Evolutionary conservation across 2,888 invertebrate genomes (phyloP).

Genomic region (Strigamia maritima): DNA sequence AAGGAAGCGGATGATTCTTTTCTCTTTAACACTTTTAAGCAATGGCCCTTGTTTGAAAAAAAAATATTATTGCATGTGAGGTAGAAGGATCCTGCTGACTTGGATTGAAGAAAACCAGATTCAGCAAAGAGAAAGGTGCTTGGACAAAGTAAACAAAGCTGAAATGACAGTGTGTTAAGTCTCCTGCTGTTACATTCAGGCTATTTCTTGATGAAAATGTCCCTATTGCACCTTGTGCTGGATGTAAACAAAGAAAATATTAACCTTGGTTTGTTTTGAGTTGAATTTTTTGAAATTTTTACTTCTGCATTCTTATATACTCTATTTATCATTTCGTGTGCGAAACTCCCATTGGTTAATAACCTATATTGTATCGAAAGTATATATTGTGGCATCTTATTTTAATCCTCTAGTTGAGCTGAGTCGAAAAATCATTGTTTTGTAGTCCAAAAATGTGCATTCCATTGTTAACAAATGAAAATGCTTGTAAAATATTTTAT

Average conservation of each 20-base stretch:
- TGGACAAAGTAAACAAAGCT: neutral
- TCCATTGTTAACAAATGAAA: no score
- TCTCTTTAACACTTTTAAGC: no score
- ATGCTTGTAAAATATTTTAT: no score
- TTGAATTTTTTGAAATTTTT: neutral
- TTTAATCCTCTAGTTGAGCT: no score
- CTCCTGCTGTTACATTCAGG: neutral
- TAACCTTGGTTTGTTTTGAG: neutral
- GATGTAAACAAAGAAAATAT: neutral
- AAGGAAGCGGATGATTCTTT: neutral
- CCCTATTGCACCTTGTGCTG: neutral
- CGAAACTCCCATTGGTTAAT: no score
- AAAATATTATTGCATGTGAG: conserved; percentile 13
- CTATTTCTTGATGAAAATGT: neutral
- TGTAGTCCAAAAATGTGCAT: no score
- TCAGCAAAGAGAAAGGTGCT: neutral
- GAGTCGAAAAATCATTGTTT: no score
- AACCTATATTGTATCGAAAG: no score
- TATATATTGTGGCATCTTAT: no score
- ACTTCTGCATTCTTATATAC: neutral
- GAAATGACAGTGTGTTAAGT: conserved; percentile 19
- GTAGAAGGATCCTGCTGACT: neutral
- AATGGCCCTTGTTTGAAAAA: no score
- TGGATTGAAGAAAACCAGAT: neutral
- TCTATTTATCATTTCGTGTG: no score